These are phyloP conservation scores for Andrena trimmerana DNA, from an alignment of 2,888 invertebrate genomes.

Conservation along the genomic window DNA sequence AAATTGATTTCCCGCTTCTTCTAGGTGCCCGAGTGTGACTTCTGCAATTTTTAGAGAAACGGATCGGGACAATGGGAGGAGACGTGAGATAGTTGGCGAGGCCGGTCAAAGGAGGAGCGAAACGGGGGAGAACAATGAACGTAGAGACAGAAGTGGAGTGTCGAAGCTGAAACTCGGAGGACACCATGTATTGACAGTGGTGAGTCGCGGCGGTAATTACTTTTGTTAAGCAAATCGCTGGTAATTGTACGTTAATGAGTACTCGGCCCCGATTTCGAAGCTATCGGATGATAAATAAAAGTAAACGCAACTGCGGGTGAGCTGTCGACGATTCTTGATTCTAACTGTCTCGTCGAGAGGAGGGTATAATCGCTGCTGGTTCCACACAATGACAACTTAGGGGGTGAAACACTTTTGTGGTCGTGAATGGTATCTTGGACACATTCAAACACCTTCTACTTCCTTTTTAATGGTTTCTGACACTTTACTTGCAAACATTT, in stretches of 20 bases:
- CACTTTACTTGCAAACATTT: too few species aligned
- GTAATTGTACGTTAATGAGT: conserved; percentile 57
- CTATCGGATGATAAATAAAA: conserved; percentile 39
- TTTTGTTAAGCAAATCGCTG: conserved; percentile 62
- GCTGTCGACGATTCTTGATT: too few species aligned
- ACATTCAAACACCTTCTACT: too few species aligned
- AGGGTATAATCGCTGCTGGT: too few species aligned
- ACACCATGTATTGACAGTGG: conserved; percentile 39
- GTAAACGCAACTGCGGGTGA: too few species aligned
- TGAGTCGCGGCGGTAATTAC: conserved; percentile 57
- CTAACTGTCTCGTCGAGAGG: too few species aligned
- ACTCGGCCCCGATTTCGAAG: conserved; percentile 21
- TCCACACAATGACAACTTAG: too few species aligned
- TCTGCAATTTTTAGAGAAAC: conserved; percentile 26
- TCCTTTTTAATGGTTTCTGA: too few species aligned
- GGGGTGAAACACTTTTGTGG: too few species aligned
- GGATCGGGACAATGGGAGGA: neutral
- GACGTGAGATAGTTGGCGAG: neutral
- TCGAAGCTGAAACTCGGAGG: conserved; percentile 21
- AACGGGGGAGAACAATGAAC: neutral
- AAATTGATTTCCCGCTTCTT: conserved; percentile 59
- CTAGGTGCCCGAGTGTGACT: conserved; percentile 40
- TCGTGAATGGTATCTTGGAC: too few species aligned
- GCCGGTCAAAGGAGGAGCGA: neutral
- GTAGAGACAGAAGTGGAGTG: neutral